Conservation (phyloP, 30 jellyfish, hydroid and myxozoan genomes). For the Mastigias papua region DNA sequence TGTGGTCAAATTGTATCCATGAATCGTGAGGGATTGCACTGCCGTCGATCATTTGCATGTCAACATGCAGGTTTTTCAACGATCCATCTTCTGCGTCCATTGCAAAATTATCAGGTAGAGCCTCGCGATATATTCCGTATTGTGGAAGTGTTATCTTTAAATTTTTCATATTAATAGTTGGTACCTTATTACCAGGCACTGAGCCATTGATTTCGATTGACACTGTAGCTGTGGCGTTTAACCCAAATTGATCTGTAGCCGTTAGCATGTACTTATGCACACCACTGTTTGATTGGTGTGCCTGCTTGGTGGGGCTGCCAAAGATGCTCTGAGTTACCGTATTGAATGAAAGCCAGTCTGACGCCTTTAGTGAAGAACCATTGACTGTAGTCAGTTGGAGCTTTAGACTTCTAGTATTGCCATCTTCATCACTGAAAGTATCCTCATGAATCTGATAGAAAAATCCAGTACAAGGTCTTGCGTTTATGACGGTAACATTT, state of each 20-base stretch:
- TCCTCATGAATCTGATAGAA: constrained; percentile 60
- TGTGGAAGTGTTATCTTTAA: constrained; percentile 63
- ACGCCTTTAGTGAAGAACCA: constrained; percentile 55
- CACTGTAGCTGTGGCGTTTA: constrained; percentile 57
- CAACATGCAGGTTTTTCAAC: constrained; percentile 48
- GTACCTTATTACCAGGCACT: constrained; percentile 65
- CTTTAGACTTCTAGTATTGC: constrained; percentile 64
- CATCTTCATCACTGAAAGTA: constrained; percentile 81
- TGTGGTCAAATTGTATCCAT: constrained; percentile 82
- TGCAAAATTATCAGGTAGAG: constrained; percentile 70
- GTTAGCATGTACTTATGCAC: constrained; percentile 67
- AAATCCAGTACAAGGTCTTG: constrained; percentile 75
- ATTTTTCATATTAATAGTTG: constrained; percentile 36
- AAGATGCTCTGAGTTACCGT: constrained; percentile 38
- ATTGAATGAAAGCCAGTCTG: constrained; percentile 84
- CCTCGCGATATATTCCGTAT: constrained; percentile 79
- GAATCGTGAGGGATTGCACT: constrained; percentile 68
- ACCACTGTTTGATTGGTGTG: constrained; percentile 31
- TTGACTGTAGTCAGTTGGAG: constrained; percentile 55
- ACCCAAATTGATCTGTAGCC: constrained; percentile 85
- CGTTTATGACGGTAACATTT: constrained; percentile 18
- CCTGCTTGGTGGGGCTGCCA: constrained; percentile 63
- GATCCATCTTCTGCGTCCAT: constrained; percentile 67
- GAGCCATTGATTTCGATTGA: constrained; percentile 60
- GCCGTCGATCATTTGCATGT: constrained; percentile 61